phyloP scores from a whole-genome alignment of 1,140 invertebrate species.

The Argopecten irradians region DNA sequence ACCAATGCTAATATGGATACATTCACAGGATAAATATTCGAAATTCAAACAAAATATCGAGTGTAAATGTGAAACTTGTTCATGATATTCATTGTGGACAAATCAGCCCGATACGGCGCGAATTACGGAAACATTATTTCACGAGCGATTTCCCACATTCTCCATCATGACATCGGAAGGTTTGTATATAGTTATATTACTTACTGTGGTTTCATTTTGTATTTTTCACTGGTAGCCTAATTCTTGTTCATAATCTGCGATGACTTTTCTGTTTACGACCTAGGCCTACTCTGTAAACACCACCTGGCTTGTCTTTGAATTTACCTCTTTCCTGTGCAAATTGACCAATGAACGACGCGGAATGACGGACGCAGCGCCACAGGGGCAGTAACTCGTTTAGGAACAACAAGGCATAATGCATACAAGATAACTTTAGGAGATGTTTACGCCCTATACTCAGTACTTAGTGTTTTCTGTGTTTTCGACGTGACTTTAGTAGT shows the following conservation, averaged over 20 bases:
- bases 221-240: neutral
- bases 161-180: neutral
- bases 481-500: too few relatives aligned
- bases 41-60: too few relatives aligned
- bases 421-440: too few relatives aligned
- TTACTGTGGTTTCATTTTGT: conserved; percentile 17
- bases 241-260: neutral
- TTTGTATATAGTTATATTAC: neutral
- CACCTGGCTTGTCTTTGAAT: neutral
- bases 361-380: neutral
- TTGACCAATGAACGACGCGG: neutral
- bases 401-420: neutral
- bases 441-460: too few relatives aligned
- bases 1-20: too few relatives aligned
- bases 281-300: neutral
- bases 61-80: too few relatives aligned
- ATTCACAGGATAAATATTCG: too few relatives aligned
- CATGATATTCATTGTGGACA: too few relatives aligned
- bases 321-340: neutral
- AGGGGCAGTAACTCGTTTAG: neutral
- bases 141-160: neutral
- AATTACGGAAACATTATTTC: neutral
- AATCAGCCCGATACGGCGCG: neutral
- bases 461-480: too few relatives aligned
- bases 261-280: neutral